These are phyloP conservation scores for Meteorus colon DNA, from an alignment of 2,888 invertebrate genomes.

Conservation along the genomic window DNA sequence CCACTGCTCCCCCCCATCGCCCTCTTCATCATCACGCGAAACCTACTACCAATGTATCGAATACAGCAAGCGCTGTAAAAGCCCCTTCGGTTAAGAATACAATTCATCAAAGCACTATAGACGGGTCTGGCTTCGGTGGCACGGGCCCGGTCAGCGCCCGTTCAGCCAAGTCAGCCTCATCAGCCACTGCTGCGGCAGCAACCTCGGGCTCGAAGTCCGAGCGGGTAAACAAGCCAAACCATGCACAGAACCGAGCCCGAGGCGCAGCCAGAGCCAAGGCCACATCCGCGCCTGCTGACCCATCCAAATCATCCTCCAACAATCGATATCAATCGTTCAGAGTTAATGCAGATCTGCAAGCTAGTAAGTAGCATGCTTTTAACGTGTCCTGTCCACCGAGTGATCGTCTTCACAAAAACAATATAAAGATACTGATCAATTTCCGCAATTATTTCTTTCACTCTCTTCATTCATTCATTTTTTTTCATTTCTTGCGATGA, in stretches of 20 bases:
- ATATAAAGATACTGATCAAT: constrained; percentile 6
- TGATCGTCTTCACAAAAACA: constrained; percentile 27
- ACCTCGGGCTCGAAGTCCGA: constrained; percentile 43
- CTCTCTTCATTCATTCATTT: background rate
- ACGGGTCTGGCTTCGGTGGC: constrained; percentile 58
- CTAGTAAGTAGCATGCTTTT: constrained; percentile 71
- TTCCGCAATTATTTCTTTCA: background rate
- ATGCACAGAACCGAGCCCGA: constrained; percentile 59
- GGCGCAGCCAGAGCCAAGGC: constrained; percentile 60
- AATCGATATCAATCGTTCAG: constrained; percentile 67
- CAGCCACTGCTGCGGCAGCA: constrained; percentile 61
- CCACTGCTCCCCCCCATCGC: constrained; percentile 81
- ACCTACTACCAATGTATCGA: constrained; percentile 57
- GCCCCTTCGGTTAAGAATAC: constrained; percentile 53
- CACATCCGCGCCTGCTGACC: constrained; percentile 59
- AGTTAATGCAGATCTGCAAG: constrained; percentile 67
- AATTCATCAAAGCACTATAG: constrained; percentile 55
- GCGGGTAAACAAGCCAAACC: constrained; percentile 33
- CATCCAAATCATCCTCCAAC: constrained; percentile 71
- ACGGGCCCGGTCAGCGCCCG: constrained; percentile 33
- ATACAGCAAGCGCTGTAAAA: constrained; percentile 54
- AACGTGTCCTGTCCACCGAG: constrained; percentile 35
- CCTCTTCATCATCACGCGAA: constrained; percentile 72
- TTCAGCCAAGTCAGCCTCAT: constrained; percentile 51
- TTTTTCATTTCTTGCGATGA: background rate